These are phyloP conservation scores for Goniozus legneri DNA, from an alignment of 1,140 invertebrate species.

Conservation along the genomic window DNA sequence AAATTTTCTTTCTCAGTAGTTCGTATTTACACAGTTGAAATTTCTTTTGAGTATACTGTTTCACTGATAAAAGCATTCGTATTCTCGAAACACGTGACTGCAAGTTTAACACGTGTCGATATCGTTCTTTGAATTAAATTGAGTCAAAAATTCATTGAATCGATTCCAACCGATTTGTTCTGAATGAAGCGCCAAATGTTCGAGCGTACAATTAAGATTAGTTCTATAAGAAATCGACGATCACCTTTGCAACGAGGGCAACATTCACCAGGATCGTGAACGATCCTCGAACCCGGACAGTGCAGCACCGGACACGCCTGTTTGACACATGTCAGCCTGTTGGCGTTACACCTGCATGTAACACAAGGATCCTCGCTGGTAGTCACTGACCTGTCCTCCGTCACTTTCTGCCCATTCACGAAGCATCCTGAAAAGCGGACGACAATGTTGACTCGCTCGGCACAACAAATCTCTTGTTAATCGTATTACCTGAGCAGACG, in stretches of 20 bases:
- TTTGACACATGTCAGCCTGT: slow-evolving; percentile 74
- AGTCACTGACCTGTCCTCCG: slow-evolving; percentile 71
- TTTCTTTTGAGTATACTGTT: too few relatives aligned
- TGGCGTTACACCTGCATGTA: slow-evolving; percentile 76
- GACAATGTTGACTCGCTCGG: neutral
- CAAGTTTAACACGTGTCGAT: too few relatives aligned
- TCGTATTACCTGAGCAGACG: slow-evolving; percentile 71
- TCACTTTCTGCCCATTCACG: slow-evolving; percentile 66
- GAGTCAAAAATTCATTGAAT: too few relatives aligned
- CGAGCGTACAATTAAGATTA: too few relatives aligned
- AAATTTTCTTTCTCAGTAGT: neutral
- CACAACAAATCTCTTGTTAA: too few relatives aligned
- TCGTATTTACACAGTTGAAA: neutral
- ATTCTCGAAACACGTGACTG: too few relatives aligned
- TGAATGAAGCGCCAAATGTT: too few relatives aligned
- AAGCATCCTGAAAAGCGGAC: slow-evolving; percentile 67
- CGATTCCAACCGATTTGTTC: too few relatives aligned
- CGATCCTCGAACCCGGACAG: slow-evolving; percentile 66
- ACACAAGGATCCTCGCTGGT: slow-evolving; percentile 83
- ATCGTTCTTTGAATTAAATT: too few relatives aligned
- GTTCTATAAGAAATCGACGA: too few relatives aligned
- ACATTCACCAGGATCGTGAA: slow-evolving; percentile 70
- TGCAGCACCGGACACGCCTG: slow-evolving; percentile 80
- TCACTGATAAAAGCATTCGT: too few relatives aligned
- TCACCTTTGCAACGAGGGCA: slow-evolving; percentile 78